A percentile compares a stretch with the other conserved stretches of the same genome.
Evolutionary conservation across 1,140 invertebrate genomes (phyloP).

Genomic region (Brachionus rotundiformis): DNA sequence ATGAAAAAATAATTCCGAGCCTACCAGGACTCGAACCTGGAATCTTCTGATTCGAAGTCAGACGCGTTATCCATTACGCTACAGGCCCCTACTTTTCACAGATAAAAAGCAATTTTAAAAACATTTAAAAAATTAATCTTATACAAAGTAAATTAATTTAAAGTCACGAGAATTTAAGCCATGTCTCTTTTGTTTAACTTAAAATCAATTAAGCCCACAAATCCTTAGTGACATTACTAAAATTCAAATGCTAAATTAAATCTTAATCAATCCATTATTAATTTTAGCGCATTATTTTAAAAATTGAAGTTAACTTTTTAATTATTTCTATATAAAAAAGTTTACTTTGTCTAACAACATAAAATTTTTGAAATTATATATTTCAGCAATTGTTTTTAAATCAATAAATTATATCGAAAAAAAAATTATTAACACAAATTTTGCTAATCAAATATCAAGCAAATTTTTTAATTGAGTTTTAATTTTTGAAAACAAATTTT

Average conservation of each 20-base stretch:
- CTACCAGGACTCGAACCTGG: constrained; percentile 48
- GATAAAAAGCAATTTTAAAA: neutral
- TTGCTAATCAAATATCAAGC: neutral
- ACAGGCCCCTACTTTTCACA: neutral
- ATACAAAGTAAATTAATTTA: no score
- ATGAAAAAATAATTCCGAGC: neutral
- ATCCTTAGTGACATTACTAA: neutral
- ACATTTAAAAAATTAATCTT: neutral
- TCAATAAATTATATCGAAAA: neutral
- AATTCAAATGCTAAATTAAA: neutral
- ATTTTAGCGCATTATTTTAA: neutral
- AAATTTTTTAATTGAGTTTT: neutral
- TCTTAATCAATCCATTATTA: neutral
- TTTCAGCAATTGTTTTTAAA: neutral
- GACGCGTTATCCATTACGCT: constrained; percentile 52
- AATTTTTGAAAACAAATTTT: neutral
- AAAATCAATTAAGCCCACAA: neutral
- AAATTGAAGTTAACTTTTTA: neutral
- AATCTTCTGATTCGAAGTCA: constrained; percentile 52
- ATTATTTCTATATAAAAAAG: neutral
- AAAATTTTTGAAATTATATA: neutral
- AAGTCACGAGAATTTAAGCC: no score
- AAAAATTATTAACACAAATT: neutral
- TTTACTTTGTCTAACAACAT: neutral
- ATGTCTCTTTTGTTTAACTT: no score